Conservation (phyloP, 2,797 vertebrate genomes). For the Onychomys torridus region DNA sequence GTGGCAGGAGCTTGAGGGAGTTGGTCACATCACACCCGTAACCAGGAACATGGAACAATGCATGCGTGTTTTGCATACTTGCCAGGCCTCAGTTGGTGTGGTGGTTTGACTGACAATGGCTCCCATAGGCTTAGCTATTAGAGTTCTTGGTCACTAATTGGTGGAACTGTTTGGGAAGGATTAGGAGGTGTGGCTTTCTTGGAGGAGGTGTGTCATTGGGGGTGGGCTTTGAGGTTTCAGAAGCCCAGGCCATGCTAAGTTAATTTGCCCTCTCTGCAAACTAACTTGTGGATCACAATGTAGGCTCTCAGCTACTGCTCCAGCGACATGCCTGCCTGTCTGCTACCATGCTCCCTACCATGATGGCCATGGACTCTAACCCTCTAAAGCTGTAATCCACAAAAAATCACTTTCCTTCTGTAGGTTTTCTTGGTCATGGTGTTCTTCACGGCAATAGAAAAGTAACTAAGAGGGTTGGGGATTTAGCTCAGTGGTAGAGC, state of each 20-base stretch:
- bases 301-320: background rate
- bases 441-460: background rate
- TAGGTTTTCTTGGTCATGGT: background rate
- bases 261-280: background rate
- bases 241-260: background rate
- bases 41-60: too few species aligned
- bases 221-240: background rate
- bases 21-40: too few species aligned
- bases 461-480: background rate
- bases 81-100: too few species aligned
- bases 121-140: too few species aligned
- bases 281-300: background rate
- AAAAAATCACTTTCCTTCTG: background rate
- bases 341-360: background rate
- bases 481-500: too few species aligned
- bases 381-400: background rate
- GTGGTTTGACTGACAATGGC: too few species aligned
- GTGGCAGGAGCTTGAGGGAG: too few species aligned
- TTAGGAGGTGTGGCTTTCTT: background rate
- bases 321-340: background rate
- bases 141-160: background rate
- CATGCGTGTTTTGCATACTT: too few species aligned
- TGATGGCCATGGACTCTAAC: background rate
- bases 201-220: background rate
- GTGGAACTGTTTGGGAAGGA: background rate